Evolutionary conservation across 2,888 invertebrate species (phyloP).

Genomic region (Heliothis peltigera): DNA sequence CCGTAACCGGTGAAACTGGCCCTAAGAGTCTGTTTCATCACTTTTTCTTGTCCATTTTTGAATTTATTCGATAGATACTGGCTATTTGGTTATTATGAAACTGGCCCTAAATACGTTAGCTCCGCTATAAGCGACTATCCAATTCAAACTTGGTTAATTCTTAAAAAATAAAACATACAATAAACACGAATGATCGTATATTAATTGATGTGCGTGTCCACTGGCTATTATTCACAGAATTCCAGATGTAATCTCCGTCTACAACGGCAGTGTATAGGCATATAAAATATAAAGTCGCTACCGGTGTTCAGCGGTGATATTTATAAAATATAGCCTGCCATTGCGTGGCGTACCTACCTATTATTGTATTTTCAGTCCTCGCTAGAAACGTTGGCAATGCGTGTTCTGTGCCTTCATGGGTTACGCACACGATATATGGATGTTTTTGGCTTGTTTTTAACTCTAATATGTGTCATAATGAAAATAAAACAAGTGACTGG

Average conservation of each 20-base stretch:
- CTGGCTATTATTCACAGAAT: constrained; percentile 43
- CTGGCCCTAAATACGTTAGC: no score
- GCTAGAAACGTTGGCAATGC: background rate
- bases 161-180: background rate
- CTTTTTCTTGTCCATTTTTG: no score
- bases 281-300: constrained; percentile 31
- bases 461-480: no score
- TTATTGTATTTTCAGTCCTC: constrained; percentile 7
- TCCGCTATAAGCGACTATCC: no score
- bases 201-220: constrained; percentile 52
- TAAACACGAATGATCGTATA: constrained; percentile 2
- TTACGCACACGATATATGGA: constrained; percentile 2
- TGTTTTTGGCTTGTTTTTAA: background rate
- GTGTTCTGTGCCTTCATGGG: background rate
- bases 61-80: no score
- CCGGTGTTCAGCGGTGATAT: constrained; percentile 23
- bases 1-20: no score
- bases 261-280: constrained; percentile 32
- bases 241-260: constrained; percentile 47
- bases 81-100: no score
- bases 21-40: no score
- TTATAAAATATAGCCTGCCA: constrained; percentile 20
- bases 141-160: no score
- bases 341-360: constrained; percentile 31
- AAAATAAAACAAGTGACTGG: no score